Base-by-base conservation (phyloP, 2,113 vertebrate species). In the Puntigrus tetrazona region DNA sequence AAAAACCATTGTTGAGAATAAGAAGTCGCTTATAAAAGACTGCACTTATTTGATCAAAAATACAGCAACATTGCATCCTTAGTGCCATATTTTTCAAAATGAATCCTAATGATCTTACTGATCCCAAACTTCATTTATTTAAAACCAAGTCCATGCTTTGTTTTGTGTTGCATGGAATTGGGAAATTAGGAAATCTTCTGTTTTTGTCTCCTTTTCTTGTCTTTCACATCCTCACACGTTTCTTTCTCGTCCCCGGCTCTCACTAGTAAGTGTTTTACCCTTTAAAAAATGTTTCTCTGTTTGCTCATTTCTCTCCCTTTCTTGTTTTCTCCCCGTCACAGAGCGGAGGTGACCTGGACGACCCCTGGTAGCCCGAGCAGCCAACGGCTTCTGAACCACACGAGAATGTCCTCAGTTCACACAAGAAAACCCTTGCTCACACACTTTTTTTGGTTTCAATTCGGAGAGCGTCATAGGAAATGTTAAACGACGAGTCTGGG, bases 301-400 rank as follows among this genome's bases (percentile, higher is more conserved):
- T 86, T 45, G 81, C 85, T 86, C 75, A 22, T 89, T 81, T 90
- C 76, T 88, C 59, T 86, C 92, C 94, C 92, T 95, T 94, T 94
- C 94, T 92, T 87, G 63, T 84, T 88, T 89, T 86, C 83, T 84
- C 78, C 67, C 61, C 95, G 91, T 91, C 92, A 89, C 96, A 99
- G 98, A 97, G 93, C 91, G 96, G 96, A 94, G 96, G 96, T 91
- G 98, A 99, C 94, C 95, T 98, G 94, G 98, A 99, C 93, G 97
- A 99, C 95, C 96, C 97, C 91, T 99, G 97, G 97, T 99, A 99
- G 96, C 96, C 94, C 78, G 82, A 92, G 91, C 87, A 87, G 89
- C 70, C 78, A 85, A 86, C 41, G 77, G 83, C 85, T 83, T 67
- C 81, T 43, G 65, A 76, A 86, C 77, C 86, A 93, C 93, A 88